Evolutionary conservation across 2,888 invertebrate genomes (phyloP).

Genomic region (Allacma fusca): DNA sequence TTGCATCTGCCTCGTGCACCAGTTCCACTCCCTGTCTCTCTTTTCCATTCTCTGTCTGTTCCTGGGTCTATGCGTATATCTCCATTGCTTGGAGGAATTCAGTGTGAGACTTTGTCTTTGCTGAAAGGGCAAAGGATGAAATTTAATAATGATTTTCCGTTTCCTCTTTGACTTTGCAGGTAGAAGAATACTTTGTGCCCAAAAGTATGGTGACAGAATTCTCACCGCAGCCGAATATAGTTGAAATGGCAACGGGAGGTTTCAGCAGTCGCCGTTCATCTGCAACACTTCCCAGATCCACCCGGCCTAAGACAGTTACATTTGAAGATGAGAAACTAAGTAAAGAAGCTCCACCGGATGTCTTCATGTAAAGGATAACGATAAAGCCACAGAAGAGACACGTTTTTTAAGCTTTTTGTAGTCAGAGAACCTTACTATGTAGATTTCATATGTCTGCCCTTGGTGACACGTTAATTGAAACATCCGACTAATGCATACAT

Average conservation of each 20-base stretch:
- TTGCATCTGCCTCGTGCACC: not conserved
- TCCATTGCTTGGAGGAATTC: not conserved
- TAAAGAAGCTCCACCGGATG: constrained; percentile 60
- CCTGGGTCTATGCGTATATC: no score
- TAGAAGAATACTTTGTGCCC: constrained; percentile 61
- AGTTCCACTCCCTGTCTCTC: not conserved
- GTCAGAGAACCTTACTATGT: not conserved
- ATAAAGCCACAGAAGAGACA: constrained; percentile 8
- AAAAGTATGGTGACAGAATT: constrained; percentile 61
- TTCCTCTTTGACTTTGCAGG: constrained; percentile 46
- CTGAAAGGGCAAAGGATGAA: not conserved
- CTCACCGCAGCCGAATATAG: constrained; percentile 60
- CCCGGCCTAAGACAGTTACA: constrained; percentile 60
- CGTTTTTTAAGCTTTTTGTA: not conserved
- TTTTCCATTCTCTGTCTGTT: not conserved
- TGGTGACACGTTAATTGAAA: constrained; percentile 1
- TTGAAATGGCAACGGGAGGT: constrained; percentile 60
- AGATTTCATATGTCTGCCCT: not conserved
- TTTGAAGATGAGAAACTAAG: constrained; percentile 61
- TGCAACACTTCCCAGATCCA: constrained; percentile 59
- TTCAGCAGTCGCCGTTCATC: constrained; percentile 57
- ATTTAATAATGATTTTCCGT: constrained; percentile 25
- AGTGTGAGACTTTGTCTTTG: no score
- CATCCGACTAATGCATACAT: not conserved
- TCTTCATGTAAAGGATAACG: constrained; percentile 56